phyloP scores from a whole-genome alignment of 1,140 invertebrate genomes.

The Lepidostoma basale region DNA sequence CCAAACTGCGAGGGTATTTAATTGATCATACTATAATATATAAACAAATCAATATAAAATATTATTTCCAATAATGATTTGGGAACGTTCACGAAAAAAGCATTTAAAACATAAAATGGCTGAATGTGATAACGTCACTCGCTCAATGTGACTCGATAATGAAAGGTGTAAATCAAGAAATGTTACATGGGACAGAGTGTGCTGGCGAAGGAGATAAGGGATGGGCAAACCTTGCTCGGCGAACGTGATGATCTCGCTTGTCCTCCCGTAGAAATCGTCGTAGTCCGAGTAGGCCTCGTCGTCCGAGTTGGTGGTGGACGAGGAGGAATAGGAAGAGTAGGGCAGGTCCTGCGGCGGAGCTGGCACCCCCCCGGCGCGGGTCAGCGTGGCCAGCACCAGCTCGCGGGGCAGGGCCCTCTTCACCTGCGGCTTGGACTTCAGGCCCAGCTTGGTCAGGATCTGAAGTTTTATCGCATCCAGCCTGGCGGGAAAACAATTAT shows the following conservation, averaged over 20 bases:
- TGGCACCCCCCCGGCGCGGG: slow-evolving; percentile 25
- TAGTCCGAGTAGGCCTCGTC: slow-evolving; percentile 55
- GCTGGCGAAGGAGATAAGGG: too few species aligned
- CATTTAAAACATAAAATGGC: too few species aligned
- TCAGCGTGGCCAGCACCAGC: slow-evolving; percentile 46
- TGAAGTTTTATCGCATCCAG: slow-evolving; percentile 83
- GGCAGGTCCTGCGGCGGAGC: not conserved
- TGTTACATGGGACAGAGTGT: too few species aligned
- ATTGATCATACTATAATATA: too few species aligned
- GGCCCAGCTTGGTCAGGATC: slow-evolving; percentile 76
- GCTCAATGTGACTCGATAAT: too few species aligned
- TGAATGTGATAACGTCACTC: too few species aligned
- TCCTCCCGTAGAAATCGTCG: slow-evolving; percentile 76
- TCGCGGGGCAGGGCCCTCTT: slow-evolving; percentile 48
- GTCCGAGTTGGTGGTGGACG: slow-evolving; percentile 1
- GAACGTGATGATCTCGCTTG: slow-evolving; percentile 79
- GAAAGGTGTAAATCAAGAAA: too few species aligned
- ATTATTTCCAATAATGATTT: too few species aligned
- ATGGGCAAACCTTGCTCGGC: slow-evolving; percentile 75
- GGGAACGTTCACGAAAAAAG: too few species aligned
- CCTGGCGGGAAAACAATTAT: slow-evolving; percentile 50
- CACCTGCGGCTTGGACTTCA: slow-evolving; percentile 73
- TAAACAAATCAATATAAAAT: too few species aligned
- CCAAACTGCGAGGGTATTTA: too few species aligned
- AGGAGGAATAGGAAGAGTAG: not conserved